These are phyloP conservation scores for Tachycineta bicolor DNA, from an alignment of 2,113 vertebrate species.

Conservation along the genomic window DNA sequence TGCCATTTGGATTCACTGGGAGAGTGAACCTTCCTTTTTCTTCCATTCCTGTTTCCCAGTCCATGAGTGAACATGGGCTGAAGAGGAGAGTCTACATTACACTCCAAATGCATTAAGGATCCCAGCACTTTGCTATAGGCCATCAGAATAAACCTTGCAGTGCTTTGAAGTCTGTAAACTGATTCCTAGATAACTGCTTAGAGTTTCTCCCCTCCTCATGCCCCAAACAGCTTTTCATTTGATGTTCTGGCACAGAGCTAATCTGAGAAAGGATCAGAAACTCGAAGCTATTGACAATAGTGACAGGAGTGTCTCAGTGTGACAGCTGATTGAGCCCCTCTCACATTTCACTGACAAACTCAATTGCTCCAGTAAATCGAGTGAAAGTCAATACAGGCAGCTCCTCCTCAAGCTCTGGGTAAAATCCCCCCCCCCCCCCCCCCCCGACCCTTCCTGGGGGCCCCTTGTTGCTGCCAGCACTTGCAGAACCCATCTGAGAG, in stretches of 20 bases:
- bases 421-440: no score
- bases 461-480: neutral
- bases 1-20: neutral
- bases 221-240: constrained; percentile 74
- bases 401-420: neutral
- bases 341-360: constrained; percentile 90
- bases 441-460: neutral
- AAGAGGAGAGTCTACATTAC: constrained; percentile 56
- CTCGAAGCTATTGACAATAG: constrained; percentile 74
- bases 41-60: neutral
- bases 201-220: constrained; percentile 45
- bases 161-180: constrained; percentile 72
- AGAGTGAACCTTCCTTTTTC: neutral
- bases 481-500: neutral
- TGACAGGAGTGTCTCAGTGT: constrained; percentile 77
- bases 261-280: constrained; percentile 80
- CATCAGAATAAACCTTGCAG: constrained; percentile 63
- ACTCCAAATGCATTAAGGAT: constrained; percentile 25
- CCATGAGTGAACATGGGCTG: neutral
- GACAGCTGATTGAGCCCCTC: constrained; percentile 87
- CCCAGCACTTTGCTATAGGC: neutral
- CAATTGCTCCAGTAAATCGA: constrained; percentile 87
- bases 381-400: constrained; percentile 87
- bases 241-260: constrained; percentile 68
- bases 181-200: constrained; percentile 66